Evolutionary conservation across 2,113 vertebrate genomes (phyloP), one percentile per base, ranked within the genome.

Genomic region (Hystrix brachyura): DNA sequence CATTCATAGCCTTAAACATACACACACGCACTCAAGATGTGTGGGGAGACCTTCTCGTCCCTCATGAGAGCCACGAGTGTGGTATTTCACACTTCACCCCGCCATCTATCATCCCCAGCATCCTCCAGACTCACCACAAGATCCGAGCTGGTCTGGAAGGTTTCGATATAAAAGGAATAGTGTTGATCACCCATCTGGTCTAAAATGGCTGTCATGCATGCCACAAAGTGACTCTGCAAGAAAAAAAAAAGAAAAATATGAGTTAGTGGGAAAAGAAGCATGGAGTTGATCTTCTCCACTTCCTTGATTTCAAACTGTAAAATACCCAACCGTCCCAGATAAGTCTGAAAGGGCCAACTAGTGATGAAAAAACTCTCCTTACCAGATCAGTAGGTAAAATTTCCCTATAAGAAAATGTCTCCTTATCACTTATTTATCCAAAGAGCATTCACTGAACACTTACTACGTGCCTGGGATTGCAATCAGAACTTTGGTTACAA

Each of bases 141-240:
- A 81, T 99, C 99, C 12, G 98, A 98, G 92, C 97, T 99, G 79
- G 98, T 98, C 53, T 98, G 98, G 98, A 99, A 99, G 46, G 99
- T 99, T 98, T 99, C 99, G 51, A 99, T 99, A 97, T 99, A 99
- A 55, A 98, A 97, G 7, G 99, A 99, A 78, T 99, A 99, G 98
- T 99, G 99, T 64, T 98, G 99, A 97, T 99, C 99, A 0, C 97
- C 98, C 99, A 99, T 99, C 98, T 99, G 99, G 96, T 99, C 99
- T 92, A 99, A 98, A 96, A 99, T 99, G 0, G 99, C 99, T 51
- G 99, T 99, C 99, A 99, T 99, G 94, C 99, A 99, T 0, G 99
- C 99, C 92, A 99, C 99, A 97, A 99, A 99, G 94, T 99, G 99
- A 97, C 99, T 99, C 99, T 99, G 96, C 32, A 98, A 98, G 80